Evolutionary conservation across 2,113 vertebrate genomes (phyloP).

Genomic region (Ictalurus furcatus): DNA sequence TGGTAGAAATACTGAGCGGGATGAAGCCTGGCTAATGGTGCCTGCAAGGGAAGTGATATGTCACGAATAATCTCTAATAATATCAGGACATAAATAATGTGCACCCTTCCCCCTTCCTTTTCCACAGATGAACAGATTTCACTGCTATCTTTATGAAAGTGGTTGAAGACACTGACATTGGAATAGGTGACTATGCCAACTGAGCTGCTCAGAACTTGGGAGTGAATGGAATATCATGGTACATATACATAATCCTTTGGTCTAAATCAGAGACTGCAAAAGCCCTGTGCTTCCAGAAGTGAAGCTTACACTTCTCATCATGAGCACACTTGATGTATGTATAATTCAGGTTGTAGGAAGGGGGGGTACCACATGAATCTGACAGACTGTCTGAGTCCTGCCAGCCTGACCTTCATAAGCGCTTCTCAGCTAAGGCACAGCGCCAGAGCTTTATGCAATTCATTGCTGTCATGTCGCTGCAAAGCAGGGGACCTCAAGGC

Average conservation of each 20-base stretch:
- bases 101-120: constrained; percentile 46
- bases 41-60: constrained; percentile 73
- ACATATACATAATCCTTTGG: not conserved
- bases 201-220: constrained; percentile 53
- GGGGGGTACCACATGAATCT: not conserved
- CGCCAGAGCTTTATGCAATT: constrained; percentile 28
- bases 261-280: not conserved
- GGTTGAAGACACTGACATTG: constrained; percentile 58
- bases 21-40: constrained; percentile 75
- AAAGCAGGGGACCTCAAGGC: constrained; percentile 25
- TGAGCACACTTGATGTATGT: not conserved
- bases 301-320: constrained; percentile 1
- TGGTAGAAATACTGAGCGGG: constrained; percentile 75
- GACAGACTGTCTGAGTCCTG: not conserved
- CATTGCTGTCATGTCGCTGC: constrained; percentile 14
- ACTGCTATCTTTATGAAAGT: constrained; percentile 60
- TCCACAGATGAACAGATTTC: constrained; percentile 67
- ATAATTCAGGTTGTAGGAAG: not conserved
- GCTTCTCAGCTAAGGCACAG: not conserved
- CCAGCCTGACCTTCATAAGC: constrained; percentile 19
- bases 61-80: constrained; percentile 75
- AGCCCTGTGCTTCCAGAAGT: not conserved
- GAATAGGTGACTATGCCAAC: constrained; percentile 50
- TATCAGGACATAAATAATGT: constrained; percentile 68
- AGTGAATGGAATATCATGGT: not conserved